Percentiles rank a stretch among this genome's conserved stretches.
Evolutionary conservation across 2,113 vertebrate genomes (phyloP).

Genomic region (Ageneiosus marmoratus): DNA sequence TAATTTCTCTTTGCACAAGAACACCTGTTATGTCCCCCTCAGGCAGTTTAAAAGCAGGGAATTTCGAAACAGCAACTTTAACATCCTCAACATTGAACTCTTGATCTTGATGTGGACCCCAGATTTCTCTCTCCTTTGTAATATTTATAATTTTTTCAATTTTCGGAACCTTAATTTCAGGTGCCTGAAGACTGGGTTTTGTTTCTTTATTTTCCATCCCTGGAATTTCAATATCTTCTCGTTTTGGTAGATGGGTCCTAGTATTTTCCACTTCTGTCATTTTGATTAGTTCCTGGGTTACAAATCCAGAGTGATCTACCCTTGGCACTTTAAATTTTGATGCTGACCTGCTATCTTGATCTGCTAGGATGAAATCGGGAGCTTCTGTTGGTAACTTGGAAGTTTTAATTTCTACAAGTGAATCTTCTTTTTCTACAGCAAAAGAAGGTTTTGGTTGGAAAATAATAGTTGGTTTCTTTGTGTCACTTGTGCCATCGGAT

Average conservation of each 20-base stretch:
- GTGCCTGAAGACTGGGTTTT: conserved; percentile 39
- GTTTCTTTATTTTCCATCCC: conserved; percentile 69
- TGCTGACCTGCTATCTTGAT: conserved; percentile 49
- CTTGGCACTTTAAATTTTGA: conserved; percentile 64
- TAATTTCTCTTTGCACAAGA: conserved; percentile 71
- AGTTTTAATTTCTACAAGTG: conserved; percentile 47
- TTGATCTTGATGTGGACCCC: conserved; percentile 59
- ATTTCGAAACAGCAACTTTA: conserved; percentile 73
- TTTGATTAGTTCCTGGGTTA: conserved; percentile 53
- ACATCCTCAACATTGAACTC: conserved; percentile 72
- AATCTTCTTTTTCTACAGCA: conserved; percentile 19
- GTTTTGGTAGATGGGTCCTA: conserved; percentile 66
- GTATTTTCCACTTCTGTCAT: conserved; percentile 47
- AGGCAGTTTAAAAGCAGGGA: conserved; percentile 73
- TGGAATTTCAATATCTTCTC: conserved; percentile 78
- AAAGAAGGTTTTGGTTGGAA: conserved; percentile 31
- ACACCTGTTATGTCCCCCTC: conserved; percentile 68
- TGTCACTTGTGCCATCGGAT: conserved; percentile 16
- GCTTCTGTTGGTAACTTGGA: conserved; percentile 29
- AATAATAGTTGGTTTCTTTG: conserved; percentile 37
- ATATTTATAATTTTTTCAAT: conserved; percentile 42
- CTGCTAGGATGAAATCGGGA: conserved; percentile 30
- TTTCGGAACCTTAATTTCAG: conserved; percentile 59
- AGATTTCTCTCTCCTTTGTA: conserved; percentile 44
- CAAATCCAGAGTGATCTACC: conserved; percentile 54